Evolutionary conservation across 37 sponge, comb jelly and placozoan species (phyloP).

Genomic region (Axinella damicornis): DNA sequence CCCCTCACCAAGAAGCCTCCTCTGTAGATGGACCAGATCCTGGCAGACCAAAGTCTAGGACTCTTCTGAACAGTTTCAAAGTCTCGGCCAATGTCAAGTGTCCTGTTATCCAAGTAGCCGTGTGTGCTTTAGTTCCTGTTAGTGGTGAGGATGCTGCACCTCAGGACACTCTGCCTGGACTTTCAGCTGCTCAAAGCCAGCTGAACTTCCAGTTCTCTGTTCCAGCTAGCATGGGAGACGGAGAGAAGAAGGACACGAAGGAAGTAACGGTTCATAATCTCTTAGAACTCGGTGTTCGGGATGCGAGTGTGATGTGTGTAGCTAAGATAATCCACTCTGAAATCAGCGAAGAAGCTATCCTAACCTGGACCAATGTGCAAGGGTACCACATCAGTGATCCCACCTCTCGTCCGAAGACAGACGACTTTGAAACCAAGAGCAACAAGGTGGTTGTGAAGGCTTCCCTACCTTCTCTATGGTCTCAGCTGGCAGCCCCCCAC

Average conservation of each 20-base stretch:
- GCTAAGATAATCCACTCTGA: slow-evolving; percentile 33
- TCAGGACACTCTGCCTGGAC: background rate
- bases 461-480: slow-evolving; percentile 43
- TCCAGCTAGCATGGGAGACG: background rate
- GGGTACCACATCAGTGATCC: background rate
- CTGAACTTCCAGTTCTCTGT: slow-evolving; percentile 14
- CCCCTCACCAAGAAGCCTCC: too few species aligned
- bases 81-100: background rate
- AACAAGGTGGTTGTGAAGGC: slow-evolving; percentile 10
- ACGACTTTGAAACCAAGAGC: background rate
- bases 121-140: slow-evolving; percentile 19
- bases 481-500: slow-evolving; percentile 32
- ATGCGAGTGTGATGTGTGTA: background rate
- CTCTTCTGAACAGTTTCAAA: slow-evolving; percentile 6
- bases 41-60: background rate
- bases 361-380: slow-evolving; percentile 35
- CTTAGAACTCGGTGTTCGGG: slow-evolving; percentile 23
- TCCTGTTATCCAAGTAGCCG: slow-evolving; percentile 10
- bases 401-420: too few species aligned
- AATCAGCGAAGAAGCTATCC: slow-evolving; percentile 7
- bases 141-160: background rate
- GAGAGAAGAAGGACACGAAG: background rate
- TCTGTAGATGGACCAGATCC: too few species aligned
- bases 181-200: slow-evolving; percentile 19
- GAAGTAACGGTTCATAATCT: slow-evolving; percentile 16